Base-by-base conservation (phyloP, 2,113 vertebrate species). In the Sorex araneus region DNA sequence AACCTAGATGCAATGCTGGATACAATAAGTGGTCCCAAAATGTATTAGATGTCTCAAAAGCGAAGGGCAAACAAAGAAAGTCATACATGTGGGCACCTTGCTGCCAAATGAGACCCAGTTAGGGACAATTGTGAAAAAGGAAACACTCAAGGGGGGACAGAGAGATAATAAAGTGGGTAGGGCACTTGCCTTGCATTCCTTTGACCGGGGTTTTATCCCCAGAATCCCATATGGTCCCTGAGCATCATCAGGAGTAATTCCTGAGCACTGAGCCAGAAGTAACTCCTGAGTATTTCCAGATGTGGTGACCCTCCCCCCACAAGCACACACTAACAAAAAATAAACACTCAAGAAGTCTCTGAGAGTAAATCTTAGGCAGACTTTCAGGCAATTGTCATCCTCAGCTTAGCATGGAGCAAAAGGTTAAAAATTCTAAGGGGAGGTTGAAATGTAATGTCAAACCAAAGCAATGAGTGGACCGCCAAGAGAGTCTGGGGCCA, bases 361-460 rank as follows among this genome's bases (percentile, higher is more conserved):
- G 70, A 8, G 32, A 13, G 6, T 80, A 50, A 79, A 64, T 74
- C 21, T 10, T 89, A 32, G 71, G 66, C 60, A 27, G 21, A 40
- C 8, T 36, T 79, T 13, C 21, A 73, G 15, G 11, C 11, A 78
- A 54, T 1, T 64, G 30, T 78, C 63, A 74, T 78, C 16, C 88
- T 23, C 16, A 13, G 78, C 25, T 82, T 83, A 79, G 66, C 15
- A 82, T 4, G 78, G 6, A 91, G 3, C 16, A 79, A 92, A 92
- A 80, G 28, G 3, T 57, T 40, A 67, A 50, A 88, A 90, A 25
- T 23, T 50, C 32, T 40, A 64, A 60, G 16, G 30, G 69, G 18
- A 8, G 1, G 18, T 69, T 69, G 11, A 90, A 89, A 90, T 86
- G 57, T 12, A 66, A 83, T n/a, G 21, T 86, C 30, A 94, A 91